Conservation (phyloP, 2,797 vertebrate species). For the Distichodus sexfasciatus region DNA sequence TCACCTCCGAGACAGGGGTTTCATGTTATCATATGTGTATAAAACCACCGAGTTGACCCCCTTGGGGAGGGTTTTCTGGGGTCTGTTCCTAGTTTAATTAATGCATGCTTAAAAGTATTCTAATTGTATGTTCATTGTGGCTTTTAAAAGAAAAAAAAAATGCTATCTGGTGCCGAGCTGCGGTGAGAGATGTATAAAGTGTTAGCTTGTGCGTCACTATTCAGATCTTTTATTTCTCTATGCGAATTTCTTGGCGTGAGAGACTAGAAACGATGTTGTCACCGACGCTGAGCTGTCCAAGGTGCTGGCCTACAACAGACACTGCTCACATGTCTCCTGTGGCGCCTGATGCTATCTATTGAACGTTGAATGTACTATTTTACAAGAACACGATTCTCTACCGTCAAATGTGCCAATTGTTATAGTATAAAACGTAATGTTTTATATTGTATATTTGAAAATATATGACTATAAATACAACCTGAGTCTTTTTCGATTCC, state of each 20-base stretch:
- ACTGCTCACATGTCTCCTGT: conserved; percentile 49
- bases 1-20: conserved; percentile 46
- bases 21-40: conserved; percentile 54
- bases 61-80: conserved; percentile 19
- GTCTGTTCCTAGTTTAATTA: conserved; percentile 52
- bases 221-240: conserved; percentile 57
- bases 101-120: conserved; percentile 63
- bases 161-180: conserved; percentile 46
- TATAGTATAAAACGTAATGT: conserved; percentile 71
- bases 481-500: conserved; percentile 33
- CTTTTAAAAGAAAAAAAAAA: conserved; percentile 47
- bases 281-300: conserved; percentile 64
- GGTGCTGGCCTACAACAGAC: conserved; percentile 65
- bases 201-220: conserved; percentile 57
- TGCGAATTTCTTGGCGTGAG: conserved; percentile 51
- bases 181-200: conserved; percentile 49
- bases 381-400: conserved; percentile 52
- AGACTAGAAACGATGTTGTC: conserved; percentile 51
- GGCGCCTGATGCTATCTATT: conserved; percentile 55
- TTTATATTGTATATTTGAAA: conserved; percentile 74
- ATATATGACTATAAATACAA: conserved; percentile 53
- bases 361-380: conserved; percentile 66
- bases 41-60: conserved; percentile 53
- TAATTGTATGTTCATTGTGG: conserved; percentile 57
- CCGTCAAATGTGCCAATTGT: conserved; percentile 79